Evolutionary conservation across 2,888 invertebrate genomes (phyloP).

Genomic region (Drosophila parthenogenetica): DNA sequence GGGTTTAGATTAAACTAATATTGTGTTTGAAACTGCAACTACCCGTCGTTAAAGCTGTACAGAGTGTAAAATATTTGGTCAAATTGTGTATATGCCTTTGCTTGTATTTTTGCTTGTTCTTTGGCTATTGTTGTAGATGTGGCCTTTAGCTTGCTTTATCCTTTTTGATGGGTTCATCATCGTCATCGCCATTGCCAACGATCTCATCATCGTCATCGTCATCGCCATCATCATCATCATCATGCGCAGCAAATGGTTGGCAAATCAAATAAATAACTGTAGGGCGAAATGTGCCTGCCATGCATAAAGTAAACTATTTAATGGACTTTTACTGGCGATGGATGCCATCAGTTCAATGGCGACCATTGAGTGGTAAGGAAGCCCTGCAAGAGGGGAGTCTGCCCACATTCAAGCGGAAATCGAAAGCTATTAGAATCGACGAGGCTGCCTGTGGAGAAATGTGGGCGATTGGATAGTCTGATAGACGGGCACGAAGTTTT

Average conservation of each 20-base stretch:
- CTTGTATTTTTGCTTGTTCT: constrained; percentile 9
- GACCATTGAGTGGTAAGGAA: constrained; percentile 6
- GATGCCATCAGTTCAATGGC: constrained; percentile 56
- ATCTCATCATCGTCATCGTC: constrained; percentile 44
- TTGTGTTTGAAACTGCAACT: background rate
- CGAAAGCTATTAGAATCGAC: constrained; percentile 73
- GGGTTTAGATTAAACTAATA: background rate
- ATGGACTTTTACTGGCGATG: constrained; percentile 69
- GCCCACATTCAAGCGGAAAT: constrained; percentile 62
- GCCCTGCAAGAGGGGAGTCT: background rate
- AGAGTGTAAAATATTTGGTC: constrained; percentile 38
- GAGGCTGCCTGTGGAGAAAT: constrained; percentile 53
- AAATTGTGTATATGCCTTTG: constrained; percentile 24
- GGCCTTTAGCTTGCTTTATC: constrained; percentile 61
- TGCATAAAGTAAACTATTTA: constrained; percentile 81
- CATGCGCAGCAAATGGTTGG: constrained; percentile 56
- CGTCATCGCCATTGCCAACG: constrained; percentile 18
- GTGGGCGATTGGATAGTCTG: constrained; percentile 35
- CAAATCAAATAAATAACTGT: constrained; percentile 75
- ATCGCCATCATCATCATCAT: constrained; percentile 42
- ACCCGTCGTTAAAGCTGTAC: background rate
- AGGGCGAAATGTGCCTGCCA: constrained; percentile 75
- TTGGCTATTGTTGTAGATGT: constrained; percentile 47
- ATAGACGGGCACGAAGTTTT: constrained; percentile 19
- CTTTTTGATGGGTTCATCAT: constrained; percentile 73